Base-by-base conservation (phyloP, 2,888 invertebrate species). In the Ellobium chinense region DNA sequence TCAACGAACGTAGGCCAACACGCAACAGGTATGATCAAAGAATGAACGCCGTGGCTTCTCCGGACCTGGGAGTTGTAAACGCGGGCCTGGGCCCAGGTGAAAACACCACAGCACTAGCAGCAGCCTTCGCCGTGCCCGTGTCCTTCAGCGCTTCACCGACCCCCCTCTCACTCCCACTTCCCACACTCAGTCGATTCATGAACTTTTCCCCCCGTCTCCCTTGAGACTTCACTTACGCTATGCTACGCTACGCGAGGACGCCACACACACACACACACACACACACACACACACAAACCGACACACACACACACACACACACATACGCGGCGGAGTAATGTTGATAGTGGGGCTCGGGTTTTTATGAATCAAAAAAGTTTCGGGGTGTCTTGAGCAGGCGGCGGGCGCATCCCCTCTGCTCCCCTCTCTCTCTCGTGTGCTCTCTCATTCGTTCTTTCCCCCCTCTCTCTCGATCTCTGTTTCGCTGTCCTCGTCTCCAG, bases 121-220 rank as follows among this genome's bases (percentile, higher is more conserved):
- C 18, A 54, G 54, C 54, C 18, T 9, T 54, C 18, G 18, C 54
- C 54, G 54, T 54, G 54, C 54, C 9, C 46, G 46, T 46, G 46
- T 46, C 46, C 46, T 46, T 18, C 18, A 18, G 46, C 12, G 54
- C 18, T 54, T 54, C 12, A 18, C 54, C 54, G 54, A 9, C n/a
- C n/a, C n/a, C n/a, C n/a, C n/a, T 12, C 18, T 46, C 46, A 46
- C 46, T 18, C 46, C 46, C 18, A 7, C 12, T n/a, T 60, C 60
- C 27, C 60, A 60, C 60, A 60, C 60, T 60, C 60, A n/a, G 60
- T n/a, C 60, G 60, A 60, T 60, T 60, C 60, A 60, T 60, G 60
- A 60, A 60, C n/a, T 18, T 24, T 21, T 24, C 27, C 60, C n/a
- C 60, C n/a, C n/a, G 5, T 60, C 60, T 60, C n/a, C 60, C n/a